Evolutionary conservation across 2,797 vertebrate species (phyloP), one percentile per base, ranked within the genome.

Genomic region (Malacoraja senta): DNA sequence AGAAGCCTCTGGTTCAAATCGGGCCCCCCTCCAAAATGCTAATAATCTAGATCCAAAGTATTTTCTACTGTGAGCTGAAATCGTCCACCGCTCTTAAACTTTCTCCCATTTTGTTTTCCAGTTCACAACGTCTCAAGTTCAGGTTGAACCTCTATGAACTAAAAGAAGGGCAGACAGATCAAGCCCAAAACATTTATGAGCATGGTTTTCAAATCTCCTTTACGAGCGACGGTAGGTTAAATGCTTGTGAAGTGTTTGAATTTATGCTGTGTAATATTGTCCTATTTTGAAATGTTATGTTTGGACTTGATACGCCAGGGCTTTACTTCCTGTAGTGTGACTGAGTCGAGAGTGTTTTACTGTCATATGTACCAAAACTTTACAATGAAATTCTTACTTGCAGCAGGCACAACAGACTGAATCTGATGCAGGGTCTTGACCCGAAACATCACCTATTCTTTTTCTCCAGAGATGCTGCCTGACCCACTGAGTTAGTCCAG

Each of bases 111-210:
- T 92, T 72, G 15, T 80, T 32, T 94, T 71, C 19, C 93, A 99
- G 99, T 81, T 95, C 98, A 77, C 98, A 99, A 95, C 97, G 99
- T 19, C 97, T 99, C 93, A 99, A 99, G 96, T 99, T 99, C 96
- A 96, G 98, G 94, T 96, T 99, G 93, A 99, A 99, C 93, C 97
- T 99, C 65, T 99, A 99, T 0, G 99, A 99, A 95, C 96, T 99
- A 95, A 99, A 99, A 95, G 99, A 99, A 93, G 98, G 98, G 99
- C 6, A 97, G 99, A 94, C 98, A 98, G 96, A 99, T 99, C 96
- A 99, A 99, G 88, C 99, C 99, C 0, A 98, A 99, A 94, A 99
- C 99, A 4, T 98, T 99, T 93, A 99, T 99, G 98, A 99, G 98
- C 95, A 99, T 99, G 99, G 98, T 99, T 94, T 94, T 98, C 99